Evolutionary conservation across 2,888 invertebrate genomes (phyloP), one percentile per base, ranked within the genome.

Genomic region (Tyria jacobaeae): DNA sequence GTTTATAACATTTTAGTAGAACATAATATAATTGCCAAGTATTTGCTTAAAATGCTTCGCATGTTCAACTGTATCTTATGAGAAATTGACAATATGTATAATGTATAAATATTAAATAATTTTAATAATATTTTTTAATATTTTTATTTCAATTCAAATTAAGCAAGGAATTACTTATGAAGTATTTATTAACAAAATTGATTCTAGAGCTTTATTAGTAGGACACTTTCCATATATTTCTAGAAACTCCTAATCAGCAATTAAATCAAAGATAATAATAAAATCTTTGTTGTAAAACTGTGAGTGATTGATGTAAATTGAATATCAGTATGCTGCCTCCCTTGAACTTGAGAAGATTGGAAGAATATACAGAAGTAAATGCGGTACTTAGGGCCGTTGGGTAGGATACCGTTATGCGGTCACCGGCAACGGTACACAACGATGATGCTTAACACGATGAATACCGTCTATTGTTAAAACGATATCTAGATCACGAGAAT

Each of bases 371-470:
- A n/a, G n/a, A n/a, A 80, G 77, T 77, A 71, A 75, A 78, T 78
- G 76, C 71, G 60, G 64, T 56, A 75, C 82, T 82, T 79, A 90
- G 89, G 91, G 88, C 86, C 87, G 70, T 73, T 81, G 81, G 84
- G 83, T 73, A n/a, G 73, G 60, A 81, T 89, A 82, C 91, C 90
- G 91, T 91, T 89, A 90, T 70, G 62, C 79, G 65, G 70, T 71
- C 76, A 70, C 72, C 76, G 66, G 48, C 62, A 88, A 89, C 91
- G 91, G 92, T 90, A 91, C 83, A 71, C 70, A 72, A 84, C 85
- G 82, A 83, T 83, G 80, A 83, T 85, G 81, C 80, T 84, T 80
- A 81, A 78, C 74, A 77, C 80, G 71, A 83, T 83, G 83, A 85
- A 80, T 80, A 71, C 68, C 70, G 62, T 67, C 79, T 49, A 60